These are phyloP conservation scores for Istiophorus platypterus DNA, from an alignment of 2,113 vertebrate species.

Conservation along the genomic window DNA sequence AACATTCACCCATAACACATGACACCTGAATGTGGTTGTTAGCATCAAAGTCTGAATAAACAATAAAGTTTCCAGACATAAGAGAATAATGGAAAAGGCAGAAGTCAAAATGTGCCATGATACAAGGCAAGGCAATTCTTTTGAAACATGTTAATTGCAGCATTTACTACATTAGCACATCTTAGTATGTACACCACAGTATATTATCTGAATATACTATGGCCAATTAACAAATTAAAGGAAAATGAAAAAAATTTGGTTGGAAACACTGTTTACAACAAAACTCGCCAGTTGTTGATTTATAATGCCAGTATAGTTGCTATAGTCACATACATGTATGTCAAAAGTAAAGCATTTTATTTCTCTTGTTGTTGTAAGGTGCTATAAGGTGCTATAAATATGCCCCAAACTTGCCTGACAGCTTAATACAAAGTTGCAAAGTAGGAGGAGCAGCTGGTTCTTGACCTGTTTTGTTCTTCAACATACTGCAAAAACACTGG, in stretches of 20 bases:
- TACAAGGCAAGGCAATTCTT: not conserved
- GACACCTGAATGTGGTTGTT: slow-evolving; percentile 11
- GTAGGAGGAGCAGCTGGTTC: not conserved
- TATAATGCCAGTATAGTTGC: not conserved
- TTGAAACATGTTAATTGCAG: not conserved
- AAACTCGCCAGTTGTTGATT: not conserved
- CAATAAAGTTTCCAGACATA: not conserved
- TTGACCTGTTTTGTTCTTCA: too few species aligned
- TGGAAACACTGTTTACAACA: too few species aligned
- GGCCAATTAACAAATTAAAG: not conserved
- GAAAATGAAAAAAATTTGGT: not conserved
- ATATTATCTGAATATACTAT: not conserved
- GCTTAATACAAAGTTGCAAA: not conserved
- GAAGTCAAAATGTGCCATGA: not conserved
- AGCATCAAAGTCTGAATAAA: not conserved
- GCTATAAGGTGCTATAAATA: too few species aligned
- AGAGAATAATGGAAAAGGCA: too few species aligned
- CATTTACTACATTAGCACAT: not conserved
- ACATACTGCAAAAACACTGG: not conserved
- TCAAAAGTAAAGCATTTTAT: not conserved
- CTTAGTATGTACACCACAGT: too few species aligned
- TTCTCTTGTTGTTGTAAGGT: not conserved
- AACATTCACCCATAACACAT: not conserved
- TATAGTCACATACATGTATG: not conserved
- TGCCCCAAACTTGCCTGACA: not conserved